Conservation (phyloP, 2,797 vertebrate species). For the Alca torda region DNA sequence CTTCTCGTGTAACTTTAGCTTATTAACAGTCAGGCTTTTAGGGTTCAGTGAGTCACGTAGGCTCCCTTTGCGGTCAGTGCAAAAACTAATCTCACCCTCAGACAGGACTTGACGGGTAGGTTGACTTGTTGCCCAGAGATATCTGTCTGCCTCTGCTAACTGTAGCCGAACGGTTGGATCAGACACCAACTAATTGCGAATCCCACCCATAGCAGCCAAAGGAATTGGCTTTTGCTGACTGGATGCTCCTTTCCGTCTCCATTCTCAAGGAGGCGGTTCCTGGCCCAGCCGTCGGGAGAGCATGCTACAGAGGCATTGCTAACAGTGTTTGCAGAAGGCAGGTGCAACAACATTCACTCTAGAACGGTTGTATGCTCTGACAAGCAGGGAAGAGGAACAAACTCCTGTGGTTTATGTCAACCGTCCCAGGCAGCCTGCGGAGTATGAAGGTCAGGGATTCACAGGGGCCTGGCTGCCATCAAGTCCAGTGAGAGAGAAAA, state of each 20-base stretch:
- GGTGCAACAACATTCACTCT: background rate
- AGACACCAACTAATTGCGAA: background rate
- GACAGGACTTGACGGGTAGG: background rate
- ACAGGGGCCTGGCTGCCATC: background rate
- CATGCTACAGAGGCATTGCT: background rate
- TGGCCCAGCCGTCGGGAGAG: background rate
- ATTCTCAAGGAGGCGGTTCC: background rate
- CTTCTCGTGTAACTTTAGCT: background rate
- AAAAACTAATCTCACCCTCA: background rate
- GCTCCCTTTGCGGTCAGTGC: background rate
- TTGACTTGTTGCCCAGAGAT: background rate
- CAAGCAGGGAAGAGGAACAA: background rate
- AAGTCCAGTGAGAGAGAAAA: background rate
- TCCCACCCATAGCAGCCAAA: background rate
- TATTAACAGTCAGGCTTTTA: background rate
- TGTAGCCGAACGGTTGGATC: background rate
- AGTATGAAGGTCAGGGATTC: conserved; percentile 8
- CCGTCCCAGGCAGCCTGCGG: background rate
- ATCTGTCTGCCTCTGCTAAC: background rate
- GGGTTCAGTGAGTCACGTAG: background rate
- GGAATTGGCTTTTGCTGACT: background rate
- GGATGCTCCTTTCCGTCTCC: background rate
- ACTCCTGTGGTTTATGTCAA: background rate
- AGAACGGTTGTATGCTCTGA: background rate
- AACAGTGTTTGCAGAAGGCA: background rate